Evolutionary conservation across 2,113 vertebrate species (phyloP).

Genomic region (Pundamilia nyererei): DNA sequence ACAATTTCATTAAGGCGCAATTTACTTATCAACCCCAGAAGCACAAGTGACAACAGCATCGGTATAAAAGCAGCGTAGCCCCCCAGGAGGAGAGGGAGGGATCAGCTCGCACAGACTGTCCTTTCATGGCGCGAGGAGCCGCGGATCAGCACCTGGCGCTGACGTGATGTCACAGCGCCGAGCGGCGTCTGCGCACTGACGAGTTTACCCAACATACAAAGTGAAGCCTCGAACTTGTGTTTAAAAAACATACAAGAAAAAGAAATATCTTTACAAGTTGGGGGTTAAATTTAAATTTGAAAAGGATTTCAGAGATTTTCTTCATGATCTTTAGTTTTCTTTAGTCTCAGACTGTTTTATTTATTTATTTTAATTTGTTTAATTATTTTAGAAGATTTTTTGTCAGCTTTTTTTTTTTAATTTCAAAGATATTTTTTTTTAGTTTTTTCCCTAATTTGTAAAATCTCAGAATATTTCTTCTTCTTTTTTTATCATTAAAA

Average conservation of each 20-base stretch:
- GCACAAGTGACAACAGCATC: background rate
- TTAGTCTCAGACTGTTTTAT: rapidly evolving
- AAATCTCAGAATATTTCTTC: background rate
- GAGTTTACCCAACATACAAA: background rate
- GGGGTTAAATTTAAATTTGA: background rate
- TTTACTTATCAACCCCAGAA: background rate
- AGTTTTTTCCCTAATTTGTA: background rate
- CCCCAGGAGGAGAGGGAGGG: background rate
- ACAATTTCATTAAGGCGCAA: background rate
- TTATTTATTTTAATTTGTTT: background rate
- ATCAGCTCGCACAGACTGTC: background rate
- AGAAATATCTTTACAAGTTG: background rate
- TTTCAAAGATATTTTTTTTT: rapidly evolving
- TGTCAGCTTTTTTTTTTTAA: background rate
- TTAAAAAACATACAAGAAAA: rapidly evolving
- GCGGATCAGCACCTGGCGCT: background rate
- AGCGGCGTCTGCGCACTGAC: background rate
- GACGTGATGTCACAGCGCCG: background rate
- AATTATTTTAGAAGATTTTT: background rate
- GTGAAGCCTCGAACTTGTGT: background rate
- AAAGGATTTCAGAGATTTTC: rapidly evolving
- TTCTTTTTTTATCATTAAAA: background rate
- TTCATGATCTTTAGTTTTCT: background rate
- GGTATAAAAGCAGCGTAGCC: background rate
- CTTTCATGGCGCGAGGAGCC: background rate